phyloP scores from a whole-genome alignment of 2,888 invertebrate species.

The Cosmopolites sordidus region DNA sequence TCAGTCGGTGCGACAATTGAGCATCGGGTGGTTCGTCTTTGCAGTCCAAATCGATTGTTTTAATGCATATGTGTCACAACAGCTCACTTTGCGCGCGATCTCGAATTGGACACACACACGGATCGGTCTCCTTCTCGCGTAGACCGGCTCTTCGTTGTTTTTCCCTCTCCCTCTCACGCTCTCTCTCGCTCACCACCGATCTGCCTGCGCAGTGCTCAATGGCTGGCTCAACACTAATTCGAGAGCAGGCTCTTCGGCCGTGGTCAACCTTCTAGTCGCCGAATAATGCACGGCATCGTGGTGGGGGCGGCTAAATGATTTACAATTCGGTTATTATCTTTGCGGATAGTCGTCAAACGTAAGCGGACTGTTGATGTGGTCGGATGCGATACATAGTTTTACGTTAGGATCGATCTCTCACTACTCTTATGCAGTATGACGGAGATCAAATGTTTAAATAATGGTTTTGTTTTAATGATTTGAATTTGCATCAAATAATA shows the following conservation, averaged over 20 bases:
- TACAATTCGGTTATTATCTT: not conserved
- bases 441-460: too few relatives aligned
- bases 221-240: conserved; percentile 32
- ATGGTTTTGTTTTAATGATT: too few relatives aligned
- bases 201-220: conserved; percentile 21
- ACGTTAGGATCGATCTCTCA: too few relatives aligned
- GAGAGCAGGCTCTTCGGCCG: conserved; percentile 24
- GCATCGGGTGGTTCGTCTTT: conserved; percentile 2
- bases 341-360: too few relatives aligned
- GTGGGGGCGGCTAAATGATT: conserved; percentile 23
- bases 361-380: too few relatives aligned
- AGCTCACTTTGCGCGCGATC: conserved; percentile 18
- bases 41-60: conserved; percentile 18
- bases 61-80: conserved; percentile 17
- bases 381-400: too few relatives aligned
- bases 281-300: conserved; percentile 23
- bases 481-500: too few relatives aligned
- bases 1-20: too few relatives aligned
- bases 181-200: not conserved
- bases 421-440: too few relatives aligned
- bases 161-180: not conserved
- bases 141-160: too few relatives aligned
- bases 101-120: not conserved
- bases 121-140: too few relatives aligned
- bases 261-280: conserved; percentile 32